Evolutionary conservation across 92 coral and sea anemone species (phyloP).

Genomic region (Virgularia gustaviana): DNA sequence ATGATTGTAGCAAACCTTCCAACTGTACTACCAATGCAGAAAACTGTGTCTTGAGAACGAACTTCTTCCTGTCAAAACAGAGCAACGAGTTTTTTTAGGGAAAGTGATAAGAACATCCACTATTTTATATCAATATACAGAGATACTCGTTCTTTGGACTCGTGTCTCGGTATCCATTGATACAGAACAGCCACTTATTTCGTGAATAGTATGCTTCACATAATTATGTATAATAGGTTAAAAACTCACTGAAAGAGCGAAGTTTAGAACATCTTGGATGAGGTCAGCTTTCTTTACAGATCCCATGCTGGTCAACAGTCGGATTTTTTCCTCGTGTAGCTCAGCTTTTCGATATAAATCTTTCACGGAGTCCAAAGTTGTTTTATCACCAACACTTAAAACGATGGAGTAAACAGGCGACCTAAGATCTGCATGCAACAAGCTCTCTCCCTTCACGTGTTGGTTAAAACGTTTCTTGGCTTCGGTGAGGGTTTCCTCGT

Average conservation of each 20-base stretch:
- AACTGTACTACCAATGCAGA: conserved; percentile 84
- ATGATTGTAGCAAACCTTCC: conserved; percentile 97
- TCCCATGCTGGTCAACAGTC: conserved; percentile 95
- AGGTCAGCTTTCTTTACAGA: conserved; percentile 75
- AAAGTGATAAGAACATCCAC: background rate
- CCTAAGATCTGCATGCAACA: conserved; percentile 82
- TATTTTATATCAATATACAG: no score
- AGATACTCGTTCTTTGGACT: background rate
- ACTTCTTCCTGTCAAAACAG: conserved; percentile 68
- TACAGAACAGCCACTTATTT: no score
- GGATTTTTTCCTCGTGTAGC: conserved; percentile 83
- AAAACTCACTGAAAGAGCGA: conserved; percentile 77
- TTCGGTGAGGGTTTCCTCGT: conserved; percentile 68
- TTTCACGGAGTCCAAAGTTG: conserved; percentile 65
- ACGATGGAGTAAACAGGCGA: conserved; percentile 90
- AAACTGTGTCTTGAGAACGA: conserved; percentile 96
- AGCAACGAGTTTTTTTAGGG: background rate
- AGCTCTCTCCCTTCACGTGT: conserved; percentile 75
- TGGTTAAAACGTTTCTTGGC: conserved; percentile 76
- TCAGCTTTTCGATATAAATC: conserved; percentile 85
- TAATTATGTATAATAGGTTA: background rate
- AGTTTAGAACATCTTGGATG: conserved; percentile 78
- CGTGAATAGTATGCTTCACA: background rate
- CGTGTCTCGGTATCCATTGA: background rate
- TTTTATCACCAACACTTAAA: conserved; percentile 69